phyloP scores from a whole-genome alignment of 2,797 vertebrate genomes.

The Danio albolineatus region DNA sequence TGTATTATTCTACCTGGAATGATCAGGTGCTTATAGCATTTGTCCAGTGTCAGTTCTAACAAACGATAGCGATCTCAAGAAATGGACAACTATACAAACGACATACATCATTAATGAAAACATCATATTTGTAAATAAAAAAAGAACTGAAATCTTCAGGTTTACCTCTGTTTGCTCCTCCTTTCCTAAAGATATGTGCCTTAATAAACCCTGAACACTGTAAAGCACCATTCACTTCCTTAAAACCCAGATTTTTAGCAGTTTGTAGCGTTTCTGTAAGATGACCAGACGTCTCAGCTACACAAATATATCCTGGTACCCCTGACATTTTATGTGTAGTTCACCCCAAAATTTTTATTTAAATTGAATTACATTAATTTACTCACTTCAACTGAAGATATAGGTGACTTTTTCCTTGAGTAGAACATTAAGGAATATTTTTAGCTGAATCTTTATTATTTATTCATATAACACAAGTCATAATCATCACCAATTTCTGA shows the following conservation, averaged over 20 bases:
- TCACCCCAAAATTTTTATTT: no score
- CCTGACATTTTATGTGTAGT: neutral
- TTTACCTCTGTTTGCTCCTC: neutral
- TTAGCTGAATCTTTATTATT: no score
- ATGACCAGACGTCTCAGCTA: neutral
- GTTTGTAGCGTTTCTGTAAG: slow-evolving; percentile 13
- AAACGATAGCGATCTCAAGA: neutral
- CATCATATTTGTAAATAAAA: neutral
- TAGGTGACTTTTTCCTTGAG: no score
- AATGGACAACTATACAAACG: neutral
- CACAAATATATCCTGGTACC: neutral
- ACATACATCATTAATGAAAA: neutral
- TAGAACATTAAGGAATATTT: no score
- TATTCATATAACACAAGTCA: no score
- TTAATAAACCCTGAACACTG: slow-evolving; percentile 31
- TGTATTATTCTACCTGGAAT: neutral
- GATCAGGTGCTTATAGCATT: neutral
- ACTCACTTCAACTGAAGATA: no score
- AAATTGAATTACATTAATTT: no score
- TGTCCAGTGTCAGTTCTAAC: neutral
- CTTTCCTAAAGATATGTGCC: slow-evolving; percentile 34
- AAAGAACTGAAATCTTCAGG: neutral
- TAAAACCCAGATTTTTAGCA: neutral
- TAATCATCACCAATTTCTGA: no score
- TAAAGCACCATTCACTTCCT: neutral